Conservation (phyloP, 2,888 invertebrate genomes). For the Trachelus stipa region DNA sequence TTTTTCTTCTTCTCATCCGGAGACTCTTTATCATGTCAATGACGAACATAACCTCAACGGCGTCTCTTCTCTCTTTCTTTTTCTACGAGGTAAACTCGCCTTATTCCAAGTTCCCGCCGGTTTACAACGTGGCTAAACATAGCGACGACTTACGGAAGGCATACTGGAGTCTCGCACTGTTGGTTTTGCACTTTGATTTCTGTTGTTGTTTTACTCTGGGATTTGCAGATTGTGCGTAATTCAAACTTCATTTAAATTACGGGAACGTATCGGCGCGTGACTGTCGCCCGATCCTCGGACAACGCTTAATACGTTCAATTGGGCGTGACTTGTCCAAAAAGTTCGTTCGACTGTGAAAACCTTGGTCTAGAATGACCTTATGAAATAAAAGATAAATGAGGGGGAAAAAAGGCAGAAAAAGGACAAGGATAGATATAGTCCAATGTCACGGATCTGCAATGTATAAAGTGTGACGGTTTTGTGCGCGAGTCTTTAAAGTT, state of each 20-base stretch:
- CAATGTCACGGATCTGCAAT: not conserved
- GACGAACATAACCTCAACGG: not conserved
- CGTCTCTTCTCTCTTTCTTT: not conserved
- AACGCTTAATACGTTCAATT: not conserved
- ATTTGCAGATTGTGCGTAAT: not conserved
- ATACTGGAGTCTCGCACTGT: not conserved
- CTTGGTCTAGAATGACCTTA: not conserved
- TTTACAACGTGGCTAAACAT: conserved; percentile 40
- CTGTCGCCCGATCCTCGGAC: not conserved
- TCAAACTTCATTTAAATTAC: not conserved
- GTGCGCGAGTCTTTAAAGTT: too few species aligned
- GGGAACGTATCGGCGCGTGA: not conserved
- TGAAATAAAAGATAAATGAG: not conserved
- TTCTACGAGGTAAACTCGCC: conserved; percentile 29
- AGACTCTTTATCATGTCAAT: not conserved
- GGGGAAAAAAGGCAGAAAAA: too few species aligned
- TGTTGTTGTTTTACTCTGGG: conserved; percentile 21
- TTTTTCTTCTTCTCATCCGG: not conserved
- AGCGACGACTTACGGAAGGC: conserved; percentile 31
- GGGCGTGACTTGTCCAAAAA: not conserved
- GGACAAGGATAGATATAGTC: not conserved
- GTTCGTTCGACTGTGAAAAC: not conserved
- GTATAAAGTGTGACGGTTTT: not conserved
- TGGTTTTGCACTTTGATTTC: conserved; percentile 24
- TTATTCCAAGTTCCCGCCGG: conserved; percentile 33